Evolutionary conservation across 1,140 invertebrate species (phyloP), one percentile per base, ranked within the genome.

Genomic region (Meteorus sp.): DNA sequence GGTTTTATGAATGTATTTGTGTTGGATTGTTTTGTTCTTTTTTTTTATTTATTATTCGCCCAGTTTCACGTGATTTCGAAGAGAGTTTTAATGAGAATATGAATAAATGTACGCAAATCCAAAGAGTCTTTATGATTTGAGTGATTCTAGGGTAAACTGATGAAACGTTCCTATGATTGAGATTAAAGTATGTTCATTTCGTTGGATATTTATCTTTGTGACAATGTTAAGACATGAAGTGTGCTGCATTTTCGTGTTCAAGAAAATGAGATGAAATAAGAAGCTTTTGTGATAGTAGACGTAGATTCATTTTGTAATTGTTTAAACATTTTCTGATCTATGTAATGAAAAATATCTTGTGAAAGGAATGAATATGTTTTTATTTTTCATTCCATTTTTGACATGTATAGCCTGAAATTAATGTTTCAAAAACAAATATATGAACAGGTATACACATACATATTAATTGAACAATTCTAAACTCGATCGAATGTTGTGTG

Each of bases 281-380:
- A 19, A 27, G 53, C 53, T 43, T 56, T 56, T 44, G 43, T 56
- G 53, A 56, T 56, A 56, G 53, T 56, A 52, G 50, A 33, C 29
- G 29, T 20, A 45, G 20, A 19, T 39, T 39, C 13, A 15, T 39
- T 15, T 13, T 39, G n/a, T 39, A 11, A n/a, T 11, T 11, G 35
- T 39, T n/a, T 15, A 15, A 39, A 5, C 17, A 39, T 39, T 39
- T 39, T 39, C 2, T 39, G 17, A 39, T 39, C 1, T 39, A 39
- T 39, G 13, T 39, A n/a, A 13, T 39, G 35, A 15, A 39, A 39
- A 15, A 39, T n/a, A 15, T 39, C 17, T n/a, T n/a, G n/a, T n/a
- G n/a, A n/a, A n/a, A n/a, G n/a, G n/a, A n/a, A n/a, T n/a, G 29
- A 33, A 33, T 33, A 7, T 33, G 6, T 7, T 33, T 6, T 33